Evolutionary conservation across 1,140 invertebrate genomes (phyloP), one percentile per base, ranked within the genome.

Genomic region (Batillaria attramentaria): DNA sequence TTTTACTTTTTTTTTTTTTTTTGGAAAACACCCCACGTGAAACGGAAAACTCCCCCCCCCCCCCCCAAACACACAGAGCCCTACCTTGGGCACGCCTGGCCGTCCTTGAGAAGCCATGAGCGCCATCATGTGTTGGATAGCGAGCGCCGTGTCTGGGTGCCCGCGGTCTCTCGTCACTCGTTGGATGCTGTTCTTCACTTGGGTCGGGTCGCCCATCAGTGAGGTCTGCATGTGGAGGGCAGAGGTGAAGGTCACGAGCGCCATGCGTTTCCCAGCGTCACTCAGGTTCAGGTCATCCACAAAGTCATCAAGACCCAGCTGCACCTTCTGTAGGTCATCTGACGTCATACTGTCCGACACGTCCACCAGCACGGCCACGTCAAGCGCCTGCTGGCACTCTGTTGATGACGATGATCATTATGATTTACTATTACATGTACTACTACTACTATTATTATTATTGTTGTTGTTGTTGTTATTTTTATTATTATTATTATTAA

Each of bases 301-400:
- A 16, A 69, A 8, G 5, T 69, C 28, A 6, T 41, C 24, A 35
- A 69, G 66, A 69, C n/a, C n/a, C 37, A 16, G 5, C 66, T 69
- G 66, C 66, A 69, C 28, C 10, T 41, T 41, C 24, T 69, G 31
- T 4, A 41, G 6, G 1, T 69, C 66, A 28, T 6, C 57, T 28
- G 31, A 28, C 3, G 8, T 41, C 46, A 39, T 69, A 5, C 66
- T 69, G 66, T 41, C 37, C 16, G 66, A 69, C 13, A 69, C 3
- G 37, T 69, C 66, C 66, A 33, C 66, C 66, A 69, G 28, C 37
- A 69, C 66, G 3, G 66, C 66, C 3, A 69, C 24, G 8, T 69
- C 66, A 35, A 41, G 10, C 13, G 3, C 0, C 10, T 69, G 10
- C 35, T 28, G 66, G 28, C 66, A 69, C 20, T 24, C 66, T 69